Base-by-base conservation (phyloP, 2,797 vertebrate species). In the Chloroceryle inda region DNA sequence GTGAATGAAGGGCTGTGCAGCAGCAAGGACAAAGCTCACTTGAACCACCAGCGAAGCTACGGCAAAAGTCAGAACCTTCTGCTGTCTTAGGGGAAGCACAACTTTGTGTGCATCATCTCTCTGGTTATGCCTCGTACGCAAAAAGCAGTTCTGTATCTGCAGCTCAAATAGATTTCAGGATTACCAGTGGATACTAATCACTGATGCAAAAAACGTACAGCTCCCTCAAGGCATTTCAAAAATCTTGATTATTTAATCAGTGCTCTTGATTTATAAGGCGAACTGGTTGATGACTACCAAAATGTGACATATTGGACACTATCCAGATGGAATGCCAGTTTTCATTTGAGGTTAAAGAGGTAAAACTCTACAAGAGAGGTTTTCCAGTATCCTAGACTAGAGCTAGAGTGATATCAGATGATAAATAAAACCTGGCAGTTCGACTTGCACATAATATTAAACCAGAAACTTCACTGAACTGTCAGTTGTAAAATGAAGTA, bases 171-270 rank as follows among this genome's bases (percentile, higher is more conserved):
- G 89, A 96, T 96, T 97, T 94, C 92, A 87, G 38, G 71, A 94
- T 92, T 96, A 75, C 91, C 80, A 90, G 94, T 94, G 95, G 97
- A 97, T 94, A 95, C 96, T 96, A 96, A 98, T 98, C 97, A 97
- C 92, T 50, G 58, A 98, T 98, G 97, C 97, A 97, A 97, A 97
- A 92, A 97, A 93, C 44, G 50, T 96, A 91, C 66, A 59, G 93
- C 92, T 98, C 98, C 97, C 97, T 97, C 95, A 97, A 97, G 96
- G 85, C 97, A 96, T 97, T 97, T 98, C 98, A 98, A 98, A 98
- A 98, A 98, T 98, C 98, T 96, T 98, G 97, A 98, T 98, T 98
- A 98, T 98, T 98, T 98, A 98, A 98, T 98, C 98, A 98, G 97
- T 96, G 96, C 97, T 98, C 97, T 97, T 98, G 97, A 98, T 98